Percentiles rank a stretch among this genome's conserved stretches.
Conservation (phyloP, 2,888 invertebrate species). For the Copidosoma aretas region DNA sequence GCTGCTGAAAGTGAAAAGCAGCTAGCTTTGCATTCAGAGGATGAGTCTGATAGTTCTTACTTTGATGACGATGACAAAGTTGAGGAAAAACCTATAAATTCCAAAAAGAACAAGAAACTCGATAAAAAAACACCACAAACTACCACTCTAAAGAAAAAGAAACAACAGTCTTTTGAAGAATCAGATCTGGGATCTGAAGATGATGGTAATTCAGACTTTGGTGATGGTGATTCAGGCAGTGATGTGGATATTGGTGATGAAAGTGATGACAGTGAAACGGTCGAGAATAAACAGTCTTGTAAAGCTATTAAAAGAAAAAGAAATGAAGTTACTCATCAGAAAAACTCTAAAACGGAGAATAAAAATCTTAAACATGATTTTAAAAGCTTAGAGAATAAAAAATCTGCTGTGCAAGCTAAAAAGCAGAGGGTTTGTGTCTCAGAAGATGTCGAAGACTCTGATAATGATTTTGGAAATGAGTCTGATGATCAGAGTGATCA, state of each 20-base stretch:
- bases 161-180: constrained; percentile 25
- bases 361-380: background rate
- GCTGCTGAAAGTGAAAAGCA: constrained; percentile 70
- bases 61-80: constrained; percentile 61
- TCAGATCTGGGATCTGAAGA: constrained; percentile 46
- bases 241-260: constrained; percentile 38
- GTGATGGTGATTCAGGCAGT: constrained; percentile 37
- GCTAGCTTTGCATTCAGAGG: constrained; percentile 63
- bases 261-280: constrained; percentile 3
- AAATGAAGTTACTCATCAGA: background rate
- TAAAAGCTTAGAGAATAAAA: constrained; percentile 1
- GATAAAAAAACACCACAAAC: background rate
- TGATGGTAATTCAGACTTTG: constrained; percentile 47
- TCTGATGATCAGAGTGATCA: background rate
- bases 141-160: background rate
- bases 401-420: constrained; percentile 4
- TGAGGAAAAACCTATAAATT: constrained; percentile 7
- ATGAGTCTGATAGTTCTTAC: constrained; percentile 67
- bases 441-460: background rate
- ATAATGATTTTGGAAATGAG: constrained; percentile 13
- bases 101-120: background rate
- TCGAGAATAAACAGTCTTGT: background rate
- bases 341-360: background rate
- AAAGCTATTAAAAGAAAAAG: background rate
- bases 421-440: background rate